These are phyloP conservation scores for Hemistola chrysoprasaria DNA, from an alignment of 2,888 invertebrate species.

Conservation along the genomic window DNA sequence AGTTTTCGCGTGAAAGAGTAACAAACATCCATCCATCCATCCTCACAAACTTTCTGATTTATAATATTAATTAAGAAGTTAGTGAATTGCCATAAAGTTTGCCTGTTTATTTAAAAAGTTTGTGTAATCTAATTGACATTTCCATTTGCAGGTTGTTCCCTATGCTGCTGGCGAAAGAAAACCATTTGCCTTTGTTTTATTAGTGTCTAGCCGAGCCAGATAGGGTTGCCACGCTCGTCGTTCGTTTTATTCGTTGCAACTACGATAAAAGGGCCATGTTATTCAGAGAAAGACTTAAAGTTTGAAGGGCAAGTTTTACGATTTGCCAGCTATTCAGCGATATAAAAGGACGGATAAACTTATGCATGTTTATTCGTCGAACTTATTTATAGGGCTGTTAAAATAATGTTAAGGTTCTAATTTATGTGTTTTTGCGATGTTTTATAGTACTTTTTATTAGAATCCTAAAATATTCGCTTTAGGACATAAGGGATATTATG, in stretches of 20 bases:
- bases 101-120: constrained; percentile 16
- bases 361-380: constrained; percentile 19
- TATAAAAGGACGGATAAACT: constrained; percentile 13
- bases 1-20: too few species aligned
- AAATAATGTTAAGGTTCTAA: constrained; percentile 18
- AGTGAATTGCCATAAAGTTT: not conserved
- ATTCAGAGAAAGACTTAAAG: constrained; percentile 13
- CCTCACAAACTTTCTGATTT: too few species aligned
- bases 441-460: not conserved
- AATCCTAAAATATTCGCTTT: too few species aligned
- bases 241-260: constrained; percentile 38
- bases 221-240: constrained; percentile 37
- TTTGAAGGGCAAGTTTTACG: constrained; percentile 21
- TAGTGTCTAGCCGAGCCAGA: constrained; percentile 31
- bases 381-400: constrained; percentile 20
- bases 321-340: constrained; percentile 18
- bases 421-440: constrained; percentile 10
- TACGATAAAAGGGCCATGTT: constrained; percentile 35
- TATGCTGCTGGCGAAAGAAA: constrained; percentile 32
- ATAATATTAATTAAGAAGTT: too few species aligned
- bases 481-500: too few species aligned
- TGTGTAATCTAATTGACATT: constrained; percentile 28
- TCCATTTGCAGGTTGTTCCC: constrained; percentile 34
- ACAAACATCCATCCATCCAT: too few species aligned
- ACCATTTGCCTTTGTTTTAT: constrained; percentile 40